These are phyloP conservation scores for Drosophila melanica DNA, from an alignment of 1,140 invertebrate species.

Conservation along the genomic window DNA sequence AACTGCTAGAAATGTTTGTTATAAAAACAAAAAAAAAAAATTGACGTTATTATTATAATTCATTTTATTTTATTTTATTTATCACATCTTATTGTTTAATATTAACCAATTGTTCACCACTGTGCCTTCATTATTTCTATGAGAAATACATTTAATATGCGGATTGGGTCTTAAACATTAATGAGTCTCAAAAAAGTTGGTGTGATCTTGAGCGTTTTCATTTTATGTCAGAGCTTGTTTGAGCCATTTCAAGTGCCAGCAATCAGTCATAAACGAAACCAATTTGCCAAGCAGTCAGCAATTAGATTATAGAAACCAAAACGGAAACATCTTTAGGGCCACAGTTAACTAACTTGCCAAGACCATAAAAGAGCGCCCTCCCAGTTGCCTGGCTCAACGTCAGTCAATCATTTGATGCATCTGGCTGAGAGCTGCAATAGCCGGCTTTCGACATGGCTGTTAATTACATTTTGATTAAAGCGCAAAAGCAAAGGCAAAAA, in stretches of 20 bases:
- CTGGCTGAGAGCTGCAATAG: conserved; percentile 37
- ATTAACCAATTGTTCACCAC: neutral
- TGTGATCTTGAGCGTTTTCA: conserved; percentile 13
- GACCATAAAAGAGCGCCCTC: neutral
- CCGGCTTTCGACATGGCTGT: conserved; percentile 48
- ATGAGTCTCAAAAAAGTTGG: conserved; percentile 29
- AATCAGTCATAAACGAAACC: conserved; percentile 43
- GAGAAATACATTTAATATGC: conserved; percentile 5
- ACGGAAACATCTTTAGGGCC: conserved; percentile 20
- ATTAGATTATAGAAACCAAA: conserved; percentile 48
- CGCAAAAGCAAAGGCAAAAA: conserved; percentile 40
- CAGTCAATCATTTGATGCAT: conserved; percentile 43
- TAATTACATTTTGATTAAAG: conserved; percentile 82
- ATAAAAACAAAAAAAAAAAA: too few species aligned
- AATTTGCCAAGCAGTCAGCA: conserved; percentile 39
- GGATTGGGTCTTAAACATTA: conserved; percentile 20
- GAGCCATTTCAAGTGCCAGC: conserved; percentile 20
- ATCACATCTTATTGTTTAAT: neutral
- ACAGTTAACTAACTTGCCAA: conserved; percentile 15
- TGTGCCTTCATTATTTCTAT: neutral
- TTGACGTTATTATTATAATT: neutral
- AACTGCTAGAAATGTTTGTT: too few species aligned
- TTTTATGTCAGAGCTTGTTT: neutral
- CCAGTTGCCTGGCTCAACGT: conserved; percentile 2
- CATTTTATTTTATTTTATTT: neutral